These are phyloP conservation scores for Philhelius pedissequus DNA, from an alignment of 2,888 invertebrate genomes.

Conservation along the genomic window DNA sequence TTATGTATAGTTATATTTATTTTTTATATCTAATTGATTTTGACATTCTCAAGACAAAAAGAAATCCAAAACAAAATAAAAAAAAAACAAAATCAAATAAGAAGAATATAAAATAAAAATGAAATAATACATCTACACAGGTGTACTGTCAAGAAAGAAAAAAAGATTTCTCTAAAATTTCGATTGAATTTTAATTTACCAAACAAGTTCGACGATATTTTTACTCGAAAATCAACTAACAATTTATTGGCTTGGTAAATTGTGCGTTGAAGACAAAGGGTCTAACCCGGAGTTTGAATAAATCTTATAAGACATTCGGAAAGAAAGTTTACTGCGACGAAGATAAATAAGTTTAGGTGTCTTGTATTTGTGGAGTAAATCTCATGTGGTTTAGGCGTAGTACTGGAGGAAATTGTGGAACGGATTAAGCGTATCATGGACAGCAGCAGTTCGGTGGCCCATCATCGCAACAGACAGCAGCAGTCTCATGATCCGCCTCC, in stretches of 20 bases:
- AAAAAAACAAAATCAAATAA: neutral
- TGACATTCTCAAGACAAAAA: conserved; percentile 12
- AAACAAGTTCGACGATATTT: conserved; percentile 1
- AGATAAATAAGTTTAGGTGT: neutral
- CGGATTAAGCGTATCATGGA: conserved; percentile 67
- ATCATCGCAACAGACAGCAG: conserved; percentile 69
- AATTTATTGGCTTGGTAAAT: neutral
- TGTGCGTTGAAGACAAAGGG: neutral
- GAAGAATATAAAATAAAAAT: neutral
- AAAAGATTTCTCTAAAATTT: conserved; percentile 25
- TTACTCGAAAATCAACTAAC: neutral
- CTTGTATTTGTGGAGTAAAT: conserved; percentile 13
- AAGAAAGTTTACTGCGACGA: conserved; percentile 12
- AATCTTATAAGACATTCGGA: neutral
- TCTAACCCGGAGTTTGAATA: neutral
- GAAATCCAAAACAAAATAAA: conserved; percentile 20
- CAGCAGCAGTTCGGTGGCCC: conserved; percentile 69
- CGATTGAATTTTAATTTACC: conserved; percentile 15
- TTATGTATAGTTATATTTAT: conserved; percentile 24
- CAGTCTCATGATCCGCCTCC: conserved; percentile 73
- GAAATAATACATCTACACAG: neutral
- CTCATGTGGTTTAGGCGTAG: conserved; percentile 58
- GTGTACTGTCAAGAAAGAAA: conserved; percentile 17
- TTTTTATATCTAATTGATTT: conserved; percentile 36
- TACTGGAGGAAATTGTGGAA: conserved; percentile 63